A percentile compares a stretch with the other conserved stretches of the same genome.
These are phyloP conservation scores for Lichenostomus cassidix DNA, from an alignment of 2,113 vertebrate species.

Conservation along the genomic window DNA sequence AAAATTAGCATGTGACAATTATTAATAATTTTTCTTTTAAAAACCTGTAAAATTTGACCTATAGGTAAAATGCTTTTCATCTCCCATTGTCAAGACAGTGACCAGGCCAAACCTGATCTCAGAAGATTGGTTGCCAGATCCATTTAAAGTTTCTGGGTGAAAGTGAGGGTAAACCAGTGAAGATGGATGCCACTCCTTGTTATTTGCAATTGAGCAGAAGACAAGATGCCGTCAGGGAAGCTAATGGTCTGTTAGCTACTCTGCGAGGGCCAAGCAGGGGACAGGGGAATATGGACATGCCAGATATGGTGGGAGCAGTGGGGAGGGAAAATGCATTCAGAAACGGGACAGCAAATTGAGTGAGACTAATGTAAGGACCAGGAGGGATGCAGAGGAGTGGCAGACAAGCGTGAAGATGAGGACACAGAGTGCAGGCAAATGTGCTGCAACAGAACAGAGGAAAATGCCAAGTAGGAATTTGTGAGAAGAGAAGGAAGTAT, in stretches of 20 bases:
- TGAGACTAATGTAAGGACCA: slow-evolving; percentile 51
- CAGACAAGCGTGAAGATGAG: background rate
- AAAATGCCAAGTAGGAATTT: background rate
- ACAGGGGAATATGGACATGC: slow-evolving; percentile 7
- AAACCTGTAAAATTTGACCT: background rate
- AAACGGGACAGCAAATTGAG: slow-evolving; percentile 41
- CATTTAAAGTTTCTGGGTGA: background rate
- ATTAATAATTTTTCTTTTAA: background rate
- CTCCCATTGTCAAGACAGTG: rapidly evolving
- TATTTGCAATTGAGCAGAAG: background rate
- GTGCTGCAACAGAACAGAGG: background rate
- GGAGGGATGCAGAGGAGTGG: slow-evolving; percentile 4
- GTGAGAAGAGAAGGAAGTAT: background rate
- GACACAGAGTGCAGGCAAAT: rapidly evolving
- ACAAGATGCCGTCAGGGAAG: background rate
- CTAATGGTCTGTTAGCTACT: slow-evolving; percentile 23
- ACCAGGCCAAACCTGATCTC: background rate
- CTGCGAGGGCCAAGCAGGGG: background rate
- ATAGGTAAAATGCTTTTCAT: background rate
- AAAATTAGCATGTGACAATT: background rate
- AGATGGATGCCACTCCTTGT: slow-evolving; percentile 1
- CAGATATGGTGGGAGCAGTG: background rate
- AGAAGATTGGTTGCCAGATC: background rate
- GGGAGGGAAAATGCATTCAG: background rate
- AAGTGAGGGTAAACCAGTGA: background rate